Evolutionary conservation across 2,797 vertebrate genomes (phyloP).

Genomic region (Amblyopsis hoosieri): DNA sequence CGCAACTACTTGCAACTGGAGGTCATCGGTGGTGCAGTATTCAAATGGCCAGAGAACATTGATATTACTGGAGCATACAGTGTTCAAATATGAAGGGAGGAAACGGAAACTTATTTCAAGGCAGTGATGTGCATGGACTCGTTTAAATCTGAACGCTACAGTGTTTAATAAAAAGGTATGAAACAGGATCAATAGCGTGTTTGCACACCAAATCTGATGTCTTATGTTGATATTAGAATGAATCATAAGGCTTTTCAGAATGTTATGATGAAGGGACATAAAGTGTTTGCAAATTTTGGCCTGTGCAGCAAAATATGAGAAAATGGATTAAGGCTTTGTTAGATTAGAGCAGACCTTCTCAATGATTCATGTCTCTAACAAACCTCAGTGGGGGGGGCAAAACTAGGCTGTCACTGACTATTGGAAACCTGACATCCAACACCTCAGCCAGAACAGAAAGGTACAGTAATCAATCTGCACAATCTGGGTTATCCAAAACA

Average conservation of each 20-base stretch:
- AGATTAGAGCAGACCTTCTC: conserved; percentile 32
- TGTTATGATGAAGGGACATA: conserved; percentile 6
- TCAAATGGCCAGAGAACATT: conserved; percentile 18
- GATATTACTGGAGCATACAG: conserved; percentile 18
- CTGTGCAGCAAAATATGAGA: not conserved
- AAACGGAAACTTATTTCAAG: conserved; percentile 12
- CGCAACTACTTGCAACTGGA: not conserved
- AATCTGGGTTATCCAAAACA: conserved; percentile 31
- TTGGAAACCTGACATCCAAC: conserved; percentile 34
- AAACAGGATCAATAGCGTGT: no score
- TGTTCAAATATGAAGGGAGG: conserved; percentile 40
- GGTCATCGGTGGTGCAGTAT: conserved; percentile 45
- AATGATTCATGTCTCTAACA: conserved; percentile 24
- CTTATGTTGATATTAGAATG: no score
- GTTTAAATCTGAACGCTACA: not conserved
- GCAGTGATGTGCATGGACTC: not conserved
- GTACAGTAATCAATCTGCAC: conserved; percentile 28
- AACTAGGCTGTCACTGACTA: conserved; percentile 21
- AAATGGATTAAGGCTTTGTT: conserved; percentile 15
- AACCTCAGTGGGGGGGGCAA: conserved; percentile 24
- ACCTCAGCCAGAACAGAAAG: conserved; percentile 18
- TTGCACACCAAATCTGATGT: no score
- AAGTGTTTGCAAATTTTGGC: conserved; percentile 8
- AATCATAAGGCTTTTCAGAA: not conserved
- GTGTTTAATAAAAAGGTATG: no score